A percentile compares a stretch with the other conserved stretches of the same genome.
phyloP scores from a whole-genome alignment of 2,797 vertebrate species.

The Mus caroli region DNA sequence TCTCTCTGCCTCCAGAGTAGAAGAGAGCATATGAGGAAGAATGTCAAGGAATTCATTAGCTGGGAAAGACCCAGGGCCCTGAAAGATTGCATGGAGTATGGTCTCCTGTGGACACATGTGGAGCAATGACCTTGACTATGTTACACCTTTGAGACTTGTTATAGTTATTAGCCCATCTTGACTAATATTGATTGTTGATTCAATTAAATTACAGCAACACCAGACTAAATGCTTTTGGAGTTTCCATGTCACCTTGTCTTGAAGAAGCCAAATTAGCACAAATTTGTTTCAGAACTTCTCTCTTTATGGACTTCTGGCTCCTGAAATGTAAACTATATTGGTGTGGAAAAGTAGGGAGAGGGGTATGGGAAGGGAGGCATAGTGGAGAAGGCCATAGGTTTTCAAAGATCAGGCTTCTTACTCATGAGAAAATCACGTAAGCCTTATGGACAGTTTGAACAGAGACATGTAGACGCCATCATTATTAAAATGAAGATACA shows the following conservation, averaged over 20 bases:
- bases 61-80: neutral
- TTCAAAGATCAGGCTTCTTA: neutral
- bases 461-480: neutral
- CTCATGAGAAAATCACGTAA: constrained; percentile 5
- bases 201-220: neutral
- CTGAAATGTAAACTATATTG: constrained; percentile 40
- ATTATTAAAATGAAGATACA: constrained; percentile 30
- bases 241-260: neutral
- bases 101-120: neutral
- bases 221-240: constrained; percentile 32
- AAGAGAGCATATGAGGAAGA: neutral
- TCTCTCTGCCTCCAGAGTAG: neutral
- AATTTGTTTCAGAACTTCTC: neutral
- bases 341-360: neutral
- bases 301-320: neutral
- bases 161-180: constrained; percentile 25
- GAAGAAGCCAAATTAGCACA: constrained; percentile 20
- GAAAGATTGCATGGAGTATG: neutral
- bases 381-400: neutral
- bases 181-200: neutral
- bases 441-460: neutral
- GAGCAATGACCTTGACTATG: neutral
- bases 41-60: neutral
- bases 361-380: neutral
- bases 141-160: constrained; percentile 31